Evolutionary conservation across 2,797 vertebrate species (phyloP).

Genomic region (Tarsius wallacei): DNA sequence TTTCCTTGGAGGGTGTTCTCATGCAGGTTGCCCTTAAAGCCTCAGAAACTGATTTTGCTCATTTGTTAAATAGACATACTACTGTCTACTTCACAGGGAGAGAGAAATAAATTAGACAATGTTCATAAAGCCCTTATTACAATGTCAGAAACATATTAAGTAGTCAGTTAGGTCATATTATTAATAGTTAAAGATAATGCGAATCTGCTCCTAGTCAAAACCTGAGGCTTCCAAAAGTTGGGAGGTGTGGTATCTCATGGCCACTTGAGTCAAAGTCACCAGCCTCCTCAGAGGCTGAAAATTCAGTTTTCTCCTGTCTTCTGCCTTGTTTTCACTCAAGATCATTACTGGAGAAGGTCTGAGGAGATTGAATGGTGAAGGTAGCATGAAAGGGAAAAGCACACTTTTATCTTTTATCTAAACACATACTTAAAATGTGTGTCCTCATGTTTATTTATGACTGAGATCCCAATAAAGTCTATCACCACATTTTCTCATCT

Average conservation of each 20-base stretch:
- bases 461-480: not conserved
- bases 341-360: not conserved
- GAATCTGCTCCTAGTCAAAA: not conserved
- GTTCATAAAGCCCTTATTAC: not conserved
- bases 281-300: rapidly evolving
- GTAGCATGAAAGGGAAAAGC: rapidly evolving
- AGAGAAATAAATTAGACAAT: not conserved
- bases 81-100: not conserved
- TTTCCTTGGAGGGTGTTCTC: not conserved
- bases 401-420: not conserved
- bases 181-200: not conserved
- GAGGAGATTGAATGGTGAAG: not conserved
- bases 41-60: not conserved
- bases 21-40: not conserved
- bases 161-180: not conserved
- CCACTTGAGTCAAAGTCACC: too few relatives aligned
- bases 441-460: too few relatives aligned
- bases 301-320: not conserved
- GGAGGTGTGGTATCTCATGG: rapidly evolving
- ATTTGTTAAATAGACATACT: not conserved
- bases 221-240: rapidly evolving
- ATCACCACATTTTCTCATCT: not conserved
- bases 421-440: not conserved
- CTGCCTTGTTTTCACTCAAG: not conserved
- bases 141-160: not conserved